phyloP scores from a whole-genome alignment of 2,888 invertebrate genomes.

The Noctua janthina region DNA sequence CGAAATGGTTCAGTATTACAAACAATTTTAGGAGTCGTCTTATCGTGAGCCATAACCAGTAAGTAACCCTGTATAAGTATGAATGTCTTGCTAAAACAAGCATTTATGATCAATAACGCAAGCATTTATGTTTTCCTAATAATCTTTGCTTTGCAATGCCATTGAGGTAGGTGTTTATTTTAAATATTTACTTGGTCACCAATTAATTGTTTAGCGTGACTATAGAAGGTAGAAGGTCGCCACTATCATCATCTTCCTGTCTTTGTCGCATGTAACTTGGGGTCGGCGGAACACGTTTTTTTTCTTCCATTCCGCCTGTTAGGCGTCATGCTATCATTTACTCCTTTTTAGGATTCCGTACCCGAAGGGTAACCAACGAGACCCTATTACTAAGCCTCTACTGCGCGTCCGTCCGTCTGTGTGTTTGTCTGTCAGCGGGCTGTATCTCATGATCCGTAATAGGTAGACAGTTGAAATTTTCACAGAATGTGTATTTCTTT shows the following conservation, averaged over 20 bases:
- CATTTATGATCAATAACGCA: not conserved
- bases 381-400: too few relatives aligned
- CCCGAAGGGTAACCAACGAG: too few relatives aligned
- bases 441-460: too few relatives aligned
- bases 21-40: not conserved
- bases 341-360: not conserved
- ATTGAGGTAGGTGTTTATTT: slow-evolving; percentile 29
- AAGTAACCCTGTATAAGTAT: not conserved
- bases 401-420: too few relatives aligned
- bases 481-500: too few relatives aligned
- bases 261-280: not conserved
- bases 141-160: slow-evolving; percentile 37
- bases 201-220: slow-evolving; percentile 37
- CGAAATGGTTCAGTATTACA: not conserved
- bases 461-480: too few relatives aligned
- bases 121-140: slow-evolving; percentile 26
- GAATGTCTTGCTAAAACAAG: not conserved
- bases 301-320: not conserved
- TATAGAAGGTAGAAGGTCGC: slow-evolving; percentile 19
- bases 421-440: too few relatives aligned
- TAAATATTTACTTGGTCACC: slow-evolving; percentile 12
- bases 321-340: not conserved
- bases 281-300: not conserved
- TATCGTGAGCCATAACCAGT: not conserved
- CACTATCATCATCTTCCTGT: not conserved